A percentile compares a stretch with the other conserved stretches of the same genome.
Conservation (phyloP, 2,888 invertebrate genomes). For the Dendrolimus pini region DNA sequence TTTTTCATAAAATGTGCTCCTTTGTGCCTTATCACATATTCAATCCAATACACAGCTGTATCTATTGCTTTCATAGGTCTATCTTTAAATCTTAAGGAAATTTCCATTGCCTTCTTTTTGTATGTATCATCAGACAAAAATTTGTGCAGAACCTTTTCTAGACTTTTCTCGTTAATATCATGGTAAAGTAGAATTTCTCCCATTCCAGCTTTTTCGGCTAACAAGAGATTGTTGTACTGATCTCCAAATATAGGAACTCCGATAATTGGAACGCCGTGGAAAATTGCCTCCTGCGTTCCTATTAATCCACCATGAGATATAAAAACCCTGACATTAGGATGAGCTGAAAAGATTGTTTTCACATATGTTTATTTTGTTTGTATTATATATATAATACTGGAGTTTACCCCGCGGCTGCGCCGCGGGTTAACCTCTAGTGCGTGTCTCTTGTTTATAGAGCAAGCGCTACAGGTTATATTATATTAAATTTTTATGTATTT, state of each 20-base stretch:
- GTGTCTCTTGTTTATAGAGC: no score
- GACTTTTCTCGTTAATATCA: background rate
- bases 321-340: slow-evolving; percentile 2
- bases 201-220: background rate
- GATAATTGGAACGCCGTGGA: background rate
- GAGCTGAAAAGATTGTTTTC: background rate
- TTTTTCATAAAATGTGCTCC: slow-evolving; percentile 50
- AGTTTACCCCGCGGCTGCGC: no score
- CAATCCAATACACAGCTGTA: slow-evolving; percentile 48
- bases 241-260: background rate
- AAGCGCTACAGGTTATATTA: no score
- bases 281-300: slow-evolving; percentile 11
- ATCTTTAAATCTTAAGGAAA: slow-evolving; percentile 46
- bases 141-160: slow-evolving; percentile 19
- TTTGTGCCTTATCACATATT: slow-evolving; percentile 52
- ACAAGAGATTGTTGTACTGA: slow-evolving; percentile 1
- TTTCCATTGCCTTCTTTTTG: slow-evolving; percentile 21
- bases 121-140: slow-evolving; percentile 27
- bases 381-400: no score
- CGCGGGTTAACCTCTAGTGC: no score
- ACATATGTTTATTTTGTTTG: no score
- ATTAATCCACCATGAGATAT: slow-evolving; percentile 11
- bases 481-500: no score
- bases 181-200: background rate
- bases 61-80: slow-evolving; percentile 44